Evolutionary conservation across 2,797 vertebrate genomes (phyloP).

Genomic region (Staurois parvus): DNA sequence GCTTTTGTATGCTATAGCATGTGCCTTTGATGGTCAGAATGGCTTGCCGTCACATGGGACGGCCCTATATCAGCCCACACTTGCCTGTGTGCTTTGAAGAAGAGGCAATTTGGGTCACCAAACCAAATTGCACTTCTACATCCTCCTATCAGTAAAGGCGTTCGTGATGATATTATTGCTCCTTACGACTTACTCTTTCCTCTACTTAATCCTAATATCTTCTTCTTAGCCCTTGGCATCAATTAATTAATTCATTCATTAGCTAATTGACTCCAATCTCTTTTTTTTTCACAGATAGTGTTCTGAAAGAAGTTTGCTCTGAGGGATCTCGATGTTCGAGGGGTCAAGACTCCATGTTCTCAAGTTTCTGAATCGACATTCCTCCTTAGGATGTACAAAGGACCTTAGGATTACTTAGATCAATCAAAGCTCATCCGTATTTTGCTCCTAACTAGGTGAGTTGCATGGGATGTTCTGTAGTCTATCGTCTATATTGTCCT

Average conservation of each 20-base stretch:
- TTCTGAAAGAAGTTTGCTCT: neutral
- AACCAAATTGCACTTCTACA: neutral
- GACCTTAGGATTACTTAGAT: neutral
- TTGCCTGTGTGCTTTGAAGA: neutral
- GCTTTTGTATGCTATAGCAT: neutral
- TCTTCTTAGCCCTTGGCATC: neutral
- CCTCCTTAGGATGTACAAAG: constrained; percentile 28
- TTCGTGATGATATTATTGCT: neutral
- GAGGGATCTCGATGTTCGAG: constrained; percentile 26
- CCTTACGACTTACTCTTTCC: neutral
- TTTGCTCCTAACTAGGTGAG: constrained; percentile 13
- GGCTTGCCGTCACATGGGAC: neutral
- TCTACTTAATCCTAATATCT: neutral
- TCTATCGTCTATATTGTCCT: too few species aligned
- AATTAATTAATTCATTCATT: neutral
- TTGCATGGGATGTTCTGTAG: neutral
- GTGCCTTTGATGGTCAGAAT: neutral
- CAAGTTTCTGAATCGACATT: neutral
- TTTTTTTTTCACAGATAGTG: constrained; percentile 1
- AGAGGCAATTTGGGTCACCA: neutral
- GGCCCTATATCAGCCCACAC: too few species aligned
- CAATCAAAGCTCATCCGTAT: neutral
- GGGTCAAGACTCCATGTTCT: neutral
- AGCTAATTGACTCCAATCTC: constrained; percentile 8
- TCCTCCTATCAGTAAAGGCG: neutral